A percentile compares a stretch with the other conserved stretches of the same genome.
Evolutionary conservation across 2,113 vertebrate species (phyloP).

Genomic region (Rynchops niger): DNA sequence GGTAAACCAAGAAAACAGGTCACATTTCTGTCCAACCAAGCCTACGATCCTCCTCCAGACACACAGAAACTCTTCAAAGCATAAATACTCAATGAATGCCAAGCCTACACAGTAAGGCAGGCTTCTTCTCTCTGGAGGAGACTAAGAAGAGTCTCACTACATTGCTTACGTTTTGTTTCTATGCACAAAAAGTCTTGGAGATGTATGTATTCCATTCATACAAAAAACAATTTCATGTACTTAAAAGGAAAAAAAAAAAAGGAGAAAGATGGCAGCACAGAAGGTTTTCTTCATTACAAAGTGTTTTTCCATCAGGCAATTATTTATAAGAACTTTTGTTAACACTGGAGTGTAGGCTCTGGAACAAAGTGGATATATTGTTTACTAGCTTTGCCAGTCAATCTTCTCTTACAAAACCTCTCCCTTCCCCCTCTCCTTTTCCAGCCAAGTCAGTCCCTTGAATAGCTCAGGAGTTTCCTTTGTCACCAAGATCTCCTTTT

Average conservation of each 20-base stretch:
- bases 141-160: background rate
- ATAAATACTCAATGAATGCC: background rate
- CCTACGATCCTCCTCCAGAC: background rate
- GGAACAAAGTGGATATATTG: conserved; percentile 49
- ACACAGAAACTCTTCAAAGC: background rate
- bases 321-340: conserved; percentile 64
- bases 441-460: conserved; percentile 2
- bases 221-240: conserved; percentile 33
- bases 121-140: background rate
- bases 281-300: conserved; percentile 60
- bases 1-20: conserved; percentile 23
- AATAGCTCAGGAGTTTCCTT: conserved; percentile 60
- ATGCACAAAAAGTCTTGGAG: background rate
- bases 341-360: conserved; percentile 61
- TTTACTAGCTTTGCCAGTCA: conserved; percentile 43
- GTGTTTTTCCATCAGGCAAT: conserved; percentile 61
- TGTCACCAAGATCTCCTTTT: conserved; percentile 53
- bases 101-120: background rate
- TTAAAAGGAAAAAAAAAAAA: conserved; percentile 16
- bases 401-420: conserved; percentile 43
- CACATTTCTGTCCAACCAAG: conserved; percentile 1
- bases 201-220: background rate
- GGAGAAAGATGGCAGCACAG: conserved; percentile 36
- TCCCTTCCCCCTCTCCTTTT: conserved; percentile 45
- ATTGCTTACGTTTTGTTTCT: background rate